Evolutionary conservation across 2,797 vertebrate genomes (phyloP), one percentile per base, ranked within the genome.

Genomic region (Carcharodon carcharias): DNA sequence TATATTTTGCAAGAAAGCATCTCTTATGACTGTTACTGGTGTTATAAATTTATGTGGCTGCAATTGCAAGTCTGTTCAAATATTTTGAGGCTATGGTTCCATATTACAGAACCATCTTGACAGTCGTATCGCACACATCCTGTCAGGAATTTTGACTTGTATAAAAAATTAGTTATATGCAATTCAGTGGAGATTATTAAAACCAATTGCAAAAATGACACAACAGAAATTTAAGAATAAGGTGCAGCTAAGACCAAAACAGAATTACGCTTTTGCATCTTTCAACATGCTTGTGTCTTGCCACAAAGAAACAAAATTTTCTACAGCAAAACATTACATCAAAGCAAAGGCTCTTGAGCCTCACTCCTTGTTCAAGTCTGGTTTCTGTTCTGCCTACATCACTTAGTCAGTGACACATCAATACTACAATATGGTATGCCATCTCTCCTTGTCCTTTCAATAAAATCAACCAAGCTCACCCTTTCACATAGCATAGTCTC

Each of bases 21-120:
- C 31, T 18, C 56, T n/a, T 54, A 35, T 58, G 0, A 92, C 14
- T 50, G 45, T 50, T 50, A 50, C 45, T 1, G 1, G 45, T 50
- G 45, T 50, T 50, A 45, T 50, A 50, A 50, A 50, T 50, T 50
- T 50, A 50, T 50, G 45, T 50, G 45, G 45, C 45, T 50, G 45
- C 45, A 95, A 95, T 69, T 40, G 71, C 26, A 71, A 95, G n/a
- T 23, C 26, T 95, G 18, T 45, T 69, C 93, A 95, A 95, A 71
- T 31, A 95, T 69, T 73, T 95, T n/a, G 12, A 8, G 3, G 31
- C 31, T 21, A 5, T 45, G 45, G 12, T 95, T 95, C 69, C 11
- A 77, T 77, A 35, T n/a, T 93, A 67, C 14, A 28, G 69, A 71
- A 69, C 26, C 28, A 50, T n/a, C n/a, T 65, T 40, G 35, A 9